These are phyloP conservation scores for Dione vanillae DNA, from an alignment of 2,888 invertebrate species.

Conservation along the genomic window DNA sequence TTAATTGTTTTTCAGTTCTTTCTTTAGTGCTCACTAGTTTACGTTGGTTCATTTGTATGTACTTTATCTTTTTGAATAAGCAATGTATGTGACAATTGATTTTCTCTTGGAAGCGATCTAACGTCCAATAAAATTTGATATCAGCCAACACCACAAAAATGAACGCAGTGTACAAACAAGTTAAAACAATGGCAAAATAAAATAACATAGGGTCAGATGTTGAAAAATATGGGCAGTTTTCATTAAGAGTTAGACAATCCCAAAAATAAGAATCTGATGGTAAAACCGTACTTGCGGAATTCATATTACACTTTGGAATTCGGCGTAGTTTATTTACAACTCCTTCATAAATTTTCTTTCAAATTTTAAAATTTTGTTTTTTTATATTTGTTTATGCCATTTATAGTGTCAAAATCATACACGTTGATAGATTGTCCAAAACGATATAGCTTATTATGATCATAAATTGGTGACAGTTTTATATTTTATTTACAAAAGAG, in stretches of 20 bases:
- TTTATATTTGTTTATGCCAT: conserved; percentile 13
- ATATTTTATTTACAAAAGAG: neutral
- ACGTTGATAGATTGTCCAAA: neutral
- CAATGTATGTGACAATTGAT: conserved; percentile 63
- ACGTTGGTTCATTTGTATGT: conserved; percentile 62
- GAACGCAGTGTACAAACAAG: conserved; percentile 61
- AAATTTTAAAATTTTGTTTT: conserved; percentile 35
- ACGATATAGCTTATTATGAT: neutral
- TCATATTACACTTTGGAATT: conserved; percentile 50
- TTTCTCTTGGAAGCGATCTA: conserved; percentile 63
- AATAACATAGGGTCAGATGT: conserved; percentile 61
- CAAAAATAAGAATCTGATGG: conserved; percentile 66
- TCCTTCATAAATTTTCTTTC: neutral
- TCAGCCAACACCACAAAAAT: conserved; percentile 63
- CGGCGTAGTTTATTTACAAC: neutral
- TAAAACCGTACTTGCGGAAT: conserved; percentile 45
- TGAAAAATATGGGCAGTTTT: conserved; percentile 67
- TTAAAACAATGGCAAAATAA: conserved; percentile 63
- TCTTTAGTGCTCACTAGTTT: conserved; percentile 63
- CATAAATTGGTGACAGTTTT: neutral
- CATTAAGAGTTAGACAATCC: conserved; percentile 65
- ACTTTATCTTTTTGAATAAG: conserved; percentile 62
- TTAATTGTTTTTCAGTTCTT: conserved; percentile 63
- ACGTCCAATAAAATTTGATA: conserved; percentile 66
- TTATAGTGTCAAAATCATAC: conserved; percentile 2